These are phyloP conservation scores for Luehdorfia chinensis DNA, from an alignment of 1,140 invertebrate genomes.

Conservation along the genomic window DNA sequence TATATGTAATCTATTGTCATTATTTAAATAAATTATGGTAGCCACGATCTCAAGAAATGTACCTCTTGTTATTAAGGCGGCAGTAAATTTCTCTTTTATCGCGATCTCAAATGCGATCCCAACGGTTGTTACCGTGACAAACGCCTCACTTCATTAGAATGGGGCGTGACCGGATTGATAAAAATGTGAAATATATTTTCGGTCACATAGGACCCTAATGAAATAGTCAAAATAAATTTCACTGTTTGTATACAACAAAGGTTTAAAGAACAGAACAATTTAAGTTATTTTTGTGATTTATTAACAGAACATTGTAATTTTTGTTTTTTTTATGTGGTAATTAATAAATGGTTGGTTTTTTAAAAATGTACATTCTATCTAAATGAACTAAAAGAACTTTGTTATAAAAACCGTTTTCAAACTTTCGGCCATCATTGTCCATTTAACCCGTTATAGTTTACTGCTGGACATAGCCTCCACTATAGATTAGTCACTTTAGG, in stretches of 20 bases:
- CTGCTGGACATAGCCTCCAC: too few species aligned
- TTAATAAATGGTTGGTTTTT: background rate
- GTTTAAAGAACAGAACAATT: background rate
- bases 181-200: conserved; percentile 32
- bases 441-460: too few species aligned
- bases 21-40: too few species aligned
- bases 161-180: conserved; percentile 50
- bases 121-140: conserved; percentile 51
- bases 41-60: too few species aligned
- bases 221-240: background rate
- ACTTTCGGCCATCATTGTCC: too few species aligned
- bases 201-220: background rate
- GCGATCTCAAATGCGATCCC: conserved; percentile 48
- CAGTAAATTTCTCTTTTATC: conserved; percentile 52
- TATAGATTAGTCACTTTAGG: too few species aligned
- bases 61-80: conserved; percentile 26
- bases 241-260: background rate
- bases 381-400: too few species aligned
- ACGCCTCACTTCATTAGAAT: conserved; percentile 51
- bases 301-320: too few species aligned
- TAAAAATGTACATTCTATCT: too few species aligned
- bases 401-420: too few species aligned
- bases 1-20: too few species aligned
- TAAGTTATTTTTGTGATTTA: background rate
- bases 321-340: background rate